phyloP scores from a whole-genome alignment of 2,797 vertebrate species.

The Enteromius argenteus region DNA sequence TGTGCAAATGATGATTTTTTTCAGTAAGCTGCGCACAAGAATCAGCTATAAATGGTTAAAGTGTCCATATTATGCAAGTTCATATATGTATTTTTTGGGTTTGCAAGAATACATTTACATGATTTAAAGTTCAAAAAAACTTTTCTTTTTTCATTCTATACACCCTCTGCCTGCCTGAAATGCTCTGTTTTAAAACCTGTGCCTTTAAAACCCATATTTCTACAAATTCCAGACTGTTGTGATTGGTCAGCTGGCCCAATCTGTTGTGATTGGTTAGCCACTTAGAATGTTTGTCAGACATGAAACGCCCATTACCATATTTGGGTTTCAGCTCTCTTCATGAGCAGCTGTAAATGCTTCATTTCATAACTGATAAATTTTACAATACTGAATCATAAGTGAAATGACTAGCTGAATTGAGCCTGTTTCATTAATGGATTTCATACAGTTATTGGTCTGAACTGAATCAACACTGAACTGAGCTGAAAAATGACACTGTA shows the following conservation, averaged over 20 bases:
- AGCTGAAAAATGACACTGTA: neutral
- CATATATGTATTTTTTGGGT: neutral
- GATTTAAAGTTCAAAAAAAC: neutral
- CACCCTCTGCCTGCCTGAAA: neutral
- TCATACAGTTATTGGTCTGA: neutral
- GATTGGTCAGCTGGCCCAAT: neutral
- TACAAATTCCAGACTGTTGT: neutral
- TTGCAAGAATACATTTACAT: neutral
- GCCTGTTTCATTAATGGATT: neutral
- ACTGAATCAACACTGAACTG: neutral
- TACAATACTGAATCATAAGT: neutral
- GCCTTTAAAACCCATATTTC: neutral
- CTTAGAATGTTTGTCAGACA: neutral
- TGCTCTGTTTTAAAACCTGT: neutral
- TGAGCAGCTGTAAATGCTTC: neutral
- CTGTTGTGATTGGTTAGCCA: neutral
- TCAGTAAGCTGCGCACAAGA: neutral
- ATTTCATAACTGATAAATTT: neutral
- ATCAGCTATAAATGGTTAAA: neutral
- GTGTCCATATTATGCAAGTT: neutral
- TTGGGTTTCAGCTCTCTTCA: neutral
- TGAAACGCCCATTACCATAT: neutral
- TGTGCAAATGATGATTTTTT: slow-evolving; percentile 21
- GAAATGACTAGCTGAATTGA: neutral
- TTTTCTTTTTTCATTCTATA: neutral